phyloP scores from a whole-genome alignment of 2,888 invertebrate species.

The Allacma fusca region DNA sequence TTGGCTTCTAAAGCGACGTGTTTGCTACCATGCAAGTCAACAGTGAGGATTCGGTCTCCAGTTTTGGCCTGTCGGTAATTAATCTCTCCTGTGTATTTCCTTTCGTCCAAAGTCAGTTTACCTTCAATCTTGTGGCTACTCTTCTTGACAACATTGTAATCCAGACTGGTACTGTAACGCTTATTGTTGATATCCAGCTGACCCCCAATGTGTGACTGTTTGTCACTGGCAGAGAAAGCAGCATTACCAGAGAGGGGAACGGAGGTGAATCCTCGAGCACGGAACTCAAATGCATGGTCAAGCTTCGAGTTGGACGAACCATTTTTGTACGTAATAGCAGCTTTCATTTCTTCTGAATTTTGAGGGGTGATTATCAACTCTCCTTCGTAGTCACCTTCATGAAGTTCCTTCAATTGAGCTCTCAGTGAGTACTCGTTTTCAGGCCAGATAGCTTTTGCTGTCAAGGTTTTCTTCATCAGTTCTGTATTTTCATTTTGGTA shows the following conservation, averaged over 20 bases:
- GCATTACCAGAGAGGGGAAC: slow-evolving; percentile 54
- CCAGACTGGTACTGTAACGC: slow-evolving; percentile 56
- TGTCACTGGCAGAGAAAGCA: slow-evolving; percentile 56
- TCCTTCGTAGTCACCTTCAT: slow-evolving; percentile 55
- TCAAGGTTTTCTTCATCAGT: slow-evolving; percentile 50
- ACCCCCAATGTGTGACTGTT: slow-evolving; percentile 56
- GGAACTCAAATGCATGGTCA: slow-evolving; percentile 57
- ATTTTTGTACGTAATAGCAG: slow-evolving; percentile 58
- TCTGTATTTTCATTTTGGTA: slow-evolving; percentile 44
- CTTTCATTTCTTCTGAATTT: slow-evolving; percentile 55
- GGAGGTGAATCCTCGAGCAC: slow-evolving; percentile 52
- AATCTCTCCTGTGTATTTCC: slow-evolving; percentile 57
- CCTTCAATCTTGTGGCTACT: slow-evolving; percentile 58
- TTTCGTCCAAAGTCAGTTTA: slow-evolving; percentile 58
- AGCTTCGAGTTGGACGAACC: slow-evolving; percentile 54
- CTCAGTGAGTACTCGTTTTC: slow-evolving; percentile 50
- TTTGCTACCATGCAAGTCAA: slow-evolving; percentile 60
- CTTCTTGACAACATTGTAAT: slow-evolving; percentile 55
- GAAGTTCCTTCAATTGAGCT: slow-evolving; percentile 52
- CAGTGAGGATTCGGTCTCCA: slow-evolving; percentile 49
- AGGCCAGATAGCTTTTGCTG: slow-evolving; percentile 54
- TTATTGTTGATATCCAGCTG: slow-evolving; percentile 56
- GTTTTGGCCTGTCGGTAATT: slow-evolving; percentile 41
- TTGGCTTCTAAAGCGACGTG: slow-evolving; percentile 60
- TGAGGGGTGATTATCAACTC: slow-evolving; percentile 55